Evolutionary conservation across 1,140 invertebrate genomes (phyloP).

Genomic region (Macrobrachium rosenbergii): DNA sequence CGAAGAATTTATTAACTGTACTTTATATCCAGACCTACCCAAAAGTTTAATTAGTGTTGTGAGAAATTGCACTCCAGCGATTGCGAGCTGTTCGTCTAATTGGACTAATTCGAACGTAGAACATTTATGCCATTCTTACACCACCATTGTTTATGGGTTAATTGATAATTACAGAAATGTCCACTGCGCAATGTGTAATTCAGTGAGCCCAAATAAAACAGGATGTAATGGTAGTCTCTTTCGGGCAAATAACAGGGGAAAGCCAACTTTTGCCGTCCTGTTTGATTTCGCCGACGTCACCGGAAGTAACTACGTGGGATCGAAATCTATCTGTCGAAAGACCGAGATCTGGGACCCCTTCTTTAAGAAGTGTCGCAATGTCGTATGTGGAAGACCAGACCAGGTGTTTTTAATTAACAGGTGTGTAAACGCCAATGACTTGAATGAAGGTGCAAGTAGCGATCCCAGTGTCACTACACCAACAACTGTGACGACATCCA

Average conservation of each 20-base stretch:
- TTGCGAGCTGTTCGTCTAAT: constrained; percentile 68
- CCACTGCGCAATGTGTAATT: constrained; percentile 76
- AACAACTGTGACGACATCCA: background rate
- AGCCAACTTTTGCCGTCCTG: constrained; percentile 72
- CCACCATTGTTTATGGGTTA: constrained; percentile 70
- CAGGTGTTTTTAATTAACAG: constrained; percentile 65
- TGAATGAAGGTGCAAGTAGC: constrained; percentile 24
- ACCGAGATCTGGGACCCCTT: constrained; percentile 74
- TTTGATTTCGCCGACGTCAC: constrained; percentile 71
- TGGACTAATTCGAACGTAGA: constrained; percentile 68
- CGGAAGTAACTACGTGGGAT: constrained; percentile 70
- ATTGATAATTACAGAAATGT: constrained; percentile 72
- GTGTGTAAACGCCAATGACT: constrained; percentile 61
- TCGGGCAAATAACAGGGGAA: background rate
- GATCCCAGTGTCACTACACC: background rate
- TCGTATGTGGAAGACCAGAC: constrained; percentile 68
- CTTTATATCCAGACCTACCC: constrained; percentile 68
- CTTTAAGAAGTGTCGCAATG: constrained; percentile 71
- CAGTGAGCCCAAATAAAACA: constrained; percentile 70
- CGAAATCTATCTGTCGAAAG: constrained; percentile 67
- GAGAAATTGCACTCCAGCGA: constrained; percentile 67
- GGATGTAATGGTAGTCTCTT: constrained; percentile 67
- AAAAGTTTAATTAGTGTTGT: constrained; percentile 67
- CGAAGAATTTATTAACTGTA: constrained; percentile 67
- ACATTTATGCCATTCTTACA: constrained; percentile 70